phyloP scores from a whole-genome alignment of 2,888 invertebrate genomes.

The Watsonalla cultraria region DNA sequence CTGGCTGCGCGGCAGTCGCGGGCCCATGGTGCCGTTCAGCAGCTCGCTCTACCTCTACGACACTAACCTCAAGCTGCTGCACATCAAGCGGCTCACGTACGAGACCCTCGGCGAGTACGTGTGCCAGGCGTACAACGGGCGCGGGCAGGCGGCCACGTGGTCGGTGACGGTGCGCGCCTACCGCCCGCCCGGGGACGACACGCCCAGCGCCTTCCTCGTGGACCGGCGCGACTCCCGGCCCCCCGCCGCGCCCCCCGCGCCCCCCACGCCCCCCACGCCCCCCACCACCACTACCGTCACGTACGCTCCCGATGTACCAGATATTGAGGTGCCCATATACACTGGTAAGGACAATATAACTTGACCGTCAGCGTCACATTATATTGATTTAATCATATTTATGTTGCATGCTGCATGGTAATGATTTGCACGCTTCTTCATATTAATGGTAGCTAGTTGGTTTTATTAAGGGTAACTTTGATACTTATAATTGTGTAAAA shows the following conservation, averaged over 20 bases:
- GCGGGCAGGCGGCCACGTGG: slow-evolving; percentile 87
- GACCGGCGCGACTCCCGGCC: slow-evolving; percentile 14
- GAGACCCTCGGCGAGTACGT: slow-evolving; percentile 90
- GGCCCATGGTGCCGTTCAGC: slow-evolving; percentile 85
- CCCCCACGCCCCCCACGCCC: slow-evolving; percentile 10
- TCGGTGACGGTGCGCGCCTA: slow-evolving; percentile 85
- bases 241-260: slow-evolving; percentile 6
- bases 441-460: not conserved
- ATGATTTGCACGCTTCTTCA: slow-evolving; percentile 5
- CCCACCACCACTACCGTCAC: slow-evolving; percentile 21
- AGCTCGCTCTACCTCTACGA: slow-evolving; percentile 84
- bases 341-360: slow-evolving; percentile 47
- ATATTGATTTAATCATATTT: not conserved
- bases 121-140: slow-evolving; percentile 93
- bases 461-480: not conserved
- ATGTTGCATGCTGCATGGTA: slow-evolving; percentile 26
- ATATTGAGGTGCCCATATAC: slow-evolving; percentile 37
- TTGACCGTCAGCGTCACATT: slow-evolving; percentile 2
- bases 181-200: slow-evolving; percentile 78
- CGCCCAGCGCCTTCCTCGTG: slow-evolving; percentile 33
- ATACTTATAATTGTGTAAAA: no score
- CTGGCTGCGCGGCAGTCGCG: slow-evolving; percentile 89
- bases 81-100: slow-evolving; percentile 84
- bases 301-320: slow-evolving; percentile 6
- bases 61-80: slow-evolving; percentile 86